Percentiles rank a stretch among this genome's conserved stretches.
Conservation (phyloP, 2,888 invertebrate genomes). For the Dermolepida albohirtum region DNA sequence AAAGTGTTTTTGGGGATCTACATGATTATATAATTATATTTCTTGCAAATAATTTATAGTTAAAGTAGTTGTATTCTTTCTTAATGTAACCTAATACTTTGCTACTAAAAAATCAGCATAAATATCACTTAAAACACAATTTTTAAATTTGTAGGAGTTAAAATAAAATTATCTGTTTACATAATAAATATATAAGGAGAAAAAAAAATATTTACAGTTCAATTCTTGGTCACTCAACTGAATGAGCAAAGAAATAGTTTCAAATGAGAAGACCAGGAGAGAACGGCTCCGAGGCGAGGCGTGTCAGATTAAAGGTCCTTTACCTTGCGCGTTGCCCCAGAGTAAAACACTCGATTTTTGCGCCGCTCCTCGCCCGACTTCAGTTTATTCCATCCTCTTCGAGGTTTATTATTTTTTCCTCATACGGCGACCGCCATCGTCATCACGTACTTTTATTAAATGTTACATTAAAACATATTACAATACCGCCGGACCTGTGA, state of each 20-base stretch:
- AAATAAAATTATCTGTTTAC: conserved; percentile 9
- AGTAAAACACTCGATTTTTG: conserved; percentile 14
- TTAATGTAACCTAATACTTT: too few relatives aligned
- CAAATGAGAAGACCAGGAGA: conserved; percentile 20
- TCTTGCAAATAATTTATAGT: too few relatives aligned
- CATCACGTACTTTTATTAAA: too few relatives aligned
- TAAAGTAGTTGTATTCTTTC: too few relatives aligned
- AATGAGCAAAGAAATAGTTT: conserved; percentile 27
- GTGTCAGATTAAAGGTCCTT: conserved; percentile 35
- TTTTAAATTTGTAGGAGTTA: too few relatives aligned
- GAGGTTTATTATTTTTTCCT: too few relatives aligned
- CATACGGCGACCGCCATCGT: too few relatives aligned
- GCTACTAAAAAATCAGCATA: too few relatives aligned
- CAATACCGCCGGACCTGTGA: conserved; percentile 31
- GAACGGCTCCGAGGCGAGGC: conserved; percentile 11
- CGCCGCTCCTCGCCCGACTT: conserved; percentile 23
- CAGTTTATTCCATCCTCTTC: conserved; percentile 17
- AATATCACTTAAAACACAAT: too few relatives aligned
- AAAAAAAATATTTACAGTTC: conserved; percentile 25
- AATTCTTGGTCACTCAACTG: conserved; percentile 27
- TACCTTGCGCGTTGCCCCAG: conserved; percentile 25
- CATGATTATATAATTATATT: too few relatives aligned
- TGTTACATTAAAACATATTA: conserved; percentile 7
- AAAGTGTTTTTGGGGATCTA: too few relatives aligned
- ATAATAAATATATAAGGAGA: conserved; percentile 16